Conservation (phyloP, 2,797 vertebrate species). For the Geotrypetes seraphini region DNA sequence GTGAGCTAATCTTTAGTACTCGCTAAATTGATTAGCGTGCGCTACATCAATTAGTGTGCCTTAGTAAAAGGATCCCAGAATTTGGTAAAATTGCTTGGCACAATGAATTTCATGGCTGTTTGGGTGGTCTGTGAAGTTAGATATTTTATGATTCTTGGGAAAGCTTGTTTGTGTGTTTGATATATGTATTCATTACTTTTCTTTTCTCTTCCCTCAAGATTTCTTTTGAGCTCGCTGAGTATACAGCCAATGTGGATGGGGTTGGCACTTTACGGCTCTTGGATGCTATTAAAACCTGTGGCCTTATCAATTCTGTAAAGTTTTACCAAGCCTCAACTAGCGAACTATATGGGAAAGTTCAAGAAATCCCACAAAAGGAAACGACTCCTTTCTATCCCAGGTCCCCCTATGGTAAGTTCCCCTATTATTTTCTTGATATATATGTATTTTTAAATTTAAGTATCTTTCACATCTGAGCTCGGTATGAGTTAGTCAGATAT, state of each 20-base stretch:
- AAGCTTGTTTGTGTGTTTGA: too few relatives aligned
- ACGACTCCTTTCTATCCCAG: constrained; percentile 95
- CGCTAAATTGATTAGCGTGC: too few relatives aligned
- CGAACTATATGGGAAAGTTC: constrained; percentile 93
- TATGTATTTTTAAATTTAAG: too few relatives aligned
- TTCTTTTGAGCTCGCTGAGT: constrained; percentile 94
- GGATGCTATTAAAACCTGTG: constrained; percentile 91
- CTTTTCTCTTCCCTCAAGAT: constrained; percentile 51
- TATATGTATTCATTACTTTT: background rate
- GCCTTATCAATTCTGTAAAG: constrained; percentile 76
- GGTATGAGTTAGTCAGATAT: background rate
- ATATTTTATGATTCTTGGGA: too few relatives aligned
- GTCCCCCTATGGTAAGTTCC: constrained; percentile 81
- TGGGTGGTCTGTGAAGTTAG: too few relatives aligned
- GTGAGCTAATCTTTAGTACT: too few relatives aligned
- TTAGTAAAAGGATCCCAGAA: too few relatives aligned
- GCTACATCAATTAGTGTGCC: too few relatives aligned
- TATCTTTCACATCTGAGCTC: background rate
- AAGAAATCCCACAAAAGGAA: constrained; percentile 94
- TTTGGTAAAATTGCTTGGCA: too few relatives aligned
- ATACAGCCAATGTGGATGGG: constrained; percentile 92
- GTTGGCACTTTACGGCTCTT: constrained; percentile 86
- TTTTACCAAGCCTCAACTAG: constrained; percentile 98
- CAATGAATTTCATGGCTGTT: too few relatives aligned
- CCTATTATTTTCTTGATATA: rapidly evolving